Base-by-base conservation (phyloP, 2,888 invertebrate species). In the Amaurobius ferox region DNA sequence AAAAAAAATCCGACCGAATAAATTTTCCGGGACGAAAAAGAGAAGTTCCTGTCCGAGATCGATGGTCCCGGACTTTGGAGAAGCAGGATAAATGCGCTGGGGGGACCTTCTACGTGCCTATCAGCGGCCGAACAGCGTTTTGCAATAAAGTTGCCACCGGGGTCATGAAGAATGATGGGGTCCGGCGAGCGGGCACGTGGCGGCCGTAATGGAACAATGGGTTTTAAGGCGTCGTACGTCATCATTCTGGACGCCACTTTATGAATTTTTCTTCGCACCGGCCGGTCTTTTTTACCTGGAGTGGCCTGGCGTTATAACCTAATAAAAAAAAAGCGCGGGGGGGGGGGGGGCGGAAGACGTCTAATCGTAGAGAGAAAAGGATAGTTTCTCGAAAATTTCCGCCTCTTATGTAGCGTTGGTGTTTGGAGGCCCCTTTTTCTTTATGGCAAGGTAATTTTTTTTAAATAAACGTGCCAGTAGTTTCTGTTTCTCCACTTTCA, bases 201-300 rank as follows among this genome's bases (percentile, higher is more conserved):
- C 61, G 70, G 83, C 83, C 70, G 83, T 83, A 83, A 83, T 83
- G 83, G 83, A 83, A 83, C 83, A 83, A 83, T 83, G 83, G 83
- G 83, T 83, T 83, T 83, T 83, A 83, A 83, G 83, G 74, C 83
- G 83, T 83, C 83, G 83, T 83, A 83, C 83, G 83, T 83, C 83
- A 83, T 83, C 83, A 83, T 83, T 83, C 77, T 76, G 70, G 81
- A 77, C 71, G 76, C 71, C 83, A 76, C 76, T 77, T 83, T 83
- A 77, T 77, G 76, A 77, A 83, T 77, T 83, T 83, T 83, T 83
- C 76, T 77, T 83, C 76, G 76, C 76, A 48, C 48, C 68, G 26
- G 26, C 30, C 55, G 3, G 48, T 68, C 55, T 66, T 76, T 79
- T 74, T 76, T 71, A 62, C 71, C 64, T 71, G 70, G 68, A 83